Evolutionary conservation across 2,113 vertebrate species (phyloP).

Genomic region (Butorides virescens): DNA sequence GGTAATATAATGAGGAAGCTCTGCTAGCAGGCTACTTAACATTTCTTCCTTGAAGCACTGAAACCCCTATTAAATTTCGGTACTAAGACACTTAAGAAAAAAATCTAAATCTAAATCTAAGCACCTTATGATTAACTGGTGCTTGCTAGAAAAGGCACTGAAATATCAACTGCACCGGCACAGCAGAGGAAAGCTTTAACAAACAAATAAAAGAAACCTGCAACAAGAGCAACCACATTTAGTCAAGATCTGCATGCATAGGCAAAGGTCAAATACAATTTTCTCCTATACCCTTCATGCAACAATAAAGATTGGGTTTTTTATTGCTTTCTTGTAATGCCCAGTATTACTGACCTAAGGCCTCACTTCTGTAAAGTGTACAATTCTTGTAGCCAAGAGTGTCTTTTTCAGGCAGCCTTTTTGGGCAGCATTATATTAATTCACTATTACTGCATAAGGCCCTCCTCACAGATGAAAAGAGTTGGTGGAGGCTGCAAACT

Average conservation of each 20-base stretch:
- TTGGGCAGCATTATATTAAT: background rate
- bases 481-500: background rate
- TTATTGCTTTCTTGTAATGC: background rate
- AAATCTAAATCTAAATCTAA: background rate
- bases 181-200: background rate
- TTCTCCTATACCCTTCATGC: background rate
- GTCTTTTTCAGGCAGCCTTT: background rate
- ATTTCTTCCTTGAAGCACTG: constrained; percentile 35
- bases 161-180: background rate
- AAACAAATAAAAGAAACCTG: background rate
- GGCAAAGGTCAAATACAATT: background rate
- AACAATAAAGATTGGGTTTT: background rate
- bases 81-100: background rate
- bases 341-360: background rate
- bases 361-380: background rate
- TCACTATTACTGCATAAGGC: background rate
- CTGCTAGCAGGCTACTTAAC: constrained; percentile 32
- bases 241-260: background rate
- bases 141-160: background rate
- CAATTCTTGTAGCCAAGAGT: background rate
- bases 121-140: constrained; percentile 17
- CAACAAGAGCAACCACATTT: background rate
- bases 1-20: constrained; percentile 4
- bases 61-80: constrained; percentile 36
- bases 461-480: background rate